Conservation (phyloP, 2,113 vertebrate genomes). For the Australoheros scitulus region DNA sequence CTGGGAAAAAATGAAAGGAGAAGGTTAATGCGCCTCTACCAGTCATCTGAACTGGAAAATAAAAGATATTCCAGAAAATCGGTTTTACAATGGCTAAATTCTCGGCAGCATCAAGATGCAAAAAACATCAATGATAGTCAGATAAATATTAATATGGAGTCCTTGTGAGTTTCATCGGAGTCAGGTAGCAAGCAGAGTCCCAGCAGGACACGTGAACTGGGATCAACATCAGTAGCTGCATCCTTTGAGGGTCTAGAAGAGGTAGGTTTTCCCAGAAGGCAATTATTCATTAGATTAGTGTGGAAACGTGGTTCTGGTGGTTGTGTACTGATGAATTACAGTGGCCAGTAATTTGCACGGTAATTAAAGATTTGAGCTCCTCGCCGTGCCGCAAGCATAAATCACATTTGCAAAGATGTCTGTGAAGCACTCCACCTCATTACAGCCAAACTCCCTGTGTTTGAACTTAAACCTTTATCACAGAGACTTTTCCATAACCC, state of each 20-base stretch:
- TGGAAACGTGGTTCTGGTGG: slow-evolving; percentile 83
- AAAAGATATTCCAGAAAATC: slow-evolving; percentile 8
- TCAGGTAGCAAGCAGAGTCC: slow-evolving; percentile 23
- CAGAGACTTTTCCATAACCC: background rate
- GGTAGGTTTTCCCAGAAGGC: slow-evolving; percentile 80
- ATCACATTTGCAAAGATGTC: slow-evolving; percentile 76
- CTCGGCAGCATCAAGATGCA: slow-evolving; percentile 54
- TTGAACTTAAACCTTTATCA: slow-evolving; percentile 34
- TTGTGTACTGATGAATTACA: slow-evolving; percentile 84
- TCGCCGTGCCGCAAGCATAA: slow-evolving; percentile 70
- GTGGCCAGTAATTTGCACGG: slow-evolving; percentile 78
- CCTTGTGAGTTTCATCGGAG: slow-evolving; percentile 44
- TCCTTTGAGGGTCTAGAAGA: slow-evolving; percentile 80
- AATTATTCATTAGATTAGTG: slow-evolving; percentile 87
- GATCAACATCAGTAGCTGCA: slow-evolving; percentile 47
- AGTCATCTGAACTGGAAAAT: background rate
- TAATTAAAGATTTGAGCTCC: slow-evolving; percentile 84
- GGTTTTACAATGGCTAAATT: slow-evolving; percentile 27
- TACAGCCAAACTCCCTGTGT: slow-evolving; percentile 15
- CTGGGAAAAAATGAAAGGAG: slow-evolving; percentile 33
- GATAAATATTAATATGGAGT: slow-evolving; percentile 42
- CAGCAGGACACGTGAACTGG: slow-evolving; percentile 72
- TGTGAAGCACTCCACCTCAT: slow-evolving; percentile 62
- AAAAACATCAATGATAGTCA: slow-evolving; percentile 24
- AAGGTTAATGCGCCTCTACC: slow-evolving; percentile 9